A percentile compares a stretch with the other conserved stretches of the same genome.
These are phyloP conservation scores for Catharus ustulatus DNA, from an alignment of 2,797 vertebrate species.

Conservation along the genomic window DNA sequence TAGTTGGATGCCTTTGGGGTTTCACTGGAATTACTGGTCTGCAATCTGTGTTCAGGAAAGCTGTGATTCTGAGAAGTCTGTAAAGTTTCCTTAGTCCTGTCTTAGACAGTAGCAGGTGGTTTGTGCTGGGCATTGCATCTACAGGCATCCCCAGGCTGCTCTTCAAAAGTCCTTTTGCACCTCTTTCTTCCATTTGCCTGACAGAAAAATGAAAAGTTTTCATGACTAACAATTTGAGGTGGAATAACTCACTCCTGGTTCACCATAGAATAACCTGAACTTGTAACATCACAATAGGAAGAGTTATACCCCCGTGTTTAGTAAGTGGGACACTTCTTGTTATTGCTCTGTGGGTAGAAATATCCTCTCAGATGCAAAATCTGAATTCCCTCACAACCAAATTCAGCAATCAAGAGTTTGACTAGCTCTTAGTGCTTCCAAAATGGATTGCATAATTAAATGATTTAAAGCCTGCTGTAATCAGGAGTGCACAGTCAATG, in stretches of 20 bases:
- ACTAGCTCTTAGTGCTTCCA: slow-evolving; percentile 61
- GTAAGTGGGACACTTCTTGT: not conserved
- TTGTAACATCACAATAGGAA: not conserved
- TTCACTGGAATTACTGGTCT: not conserved
- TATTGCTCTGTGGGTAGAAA: not conserved
- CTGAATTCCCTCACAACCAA: slow-evolving; percentile 35
- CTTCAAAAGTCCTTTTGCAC: not conserved
- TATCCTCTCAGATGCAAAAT: slow-evolving; percentile 30
- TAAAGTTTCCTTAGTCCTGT: not conserved
- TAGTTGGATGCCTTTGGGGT: not conserved
- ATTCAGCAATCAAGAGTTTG: slow-evolving; percentile 65
- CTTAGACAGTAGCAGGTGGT: not conserved
- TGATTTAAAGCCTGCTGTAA: slow-evolving; percentile 69
- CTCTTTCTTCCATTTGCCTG: not conserved
- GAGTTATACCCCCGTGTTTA: not conserved
- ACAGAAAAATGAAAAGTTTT: not conserved
- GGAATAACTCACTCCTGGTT: not conserved
- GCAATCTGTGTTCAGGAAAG: not conserved
- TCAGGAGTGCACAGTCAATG: slow-evolving; percentile 72
- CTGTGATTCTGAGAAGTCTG: not conserved
- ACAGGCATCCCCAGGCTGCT: not conserved
- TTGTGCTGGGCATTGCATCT: not conserved
- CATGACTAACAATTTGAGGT: not conserved
- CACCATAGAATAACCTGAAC: not conserved
- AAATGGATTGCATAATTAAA: slow-evolving; percentile 74